Conservation (phyloP, 92 coral and sea anemone genomes). For the Montipora capitata region DNA sequence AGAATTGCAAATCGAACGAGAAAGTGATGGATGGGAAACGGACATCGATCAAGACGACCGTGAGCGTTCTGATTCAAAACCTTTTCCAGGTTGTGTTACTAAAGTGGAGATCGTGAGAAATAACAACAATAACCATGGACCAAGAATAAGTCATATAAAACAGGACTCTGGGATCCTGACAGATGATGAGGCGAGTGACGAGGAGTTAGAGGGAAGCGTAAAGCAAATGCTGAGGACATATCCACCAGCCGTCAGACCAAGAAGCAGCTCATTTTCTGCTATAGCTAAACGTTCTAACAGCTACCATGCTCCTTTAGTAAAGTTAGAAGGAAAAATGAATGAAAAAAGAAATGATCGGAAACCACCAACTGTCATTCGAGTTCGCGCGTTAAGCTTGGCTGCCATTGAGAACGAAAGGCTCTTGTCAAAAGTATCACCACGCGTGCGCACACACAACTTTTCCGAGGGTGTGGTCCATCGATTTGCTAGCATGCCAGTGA, state of each 20-base stretch:
- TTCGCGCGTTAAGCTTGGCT: slow-evolving; percentile 32
- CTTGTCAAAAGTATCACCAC: slow-evolving; percentile 38
- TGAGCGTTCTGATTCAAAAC: neutral
- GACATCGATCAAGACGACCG: neutral
- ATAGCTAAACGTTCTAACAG: slow-evolving; percentile 17
- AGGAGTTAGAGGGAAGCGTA: slow-evolving; percentile 39
- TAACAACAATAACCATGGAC: neutral
- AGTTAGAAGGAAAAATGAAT: neutral
- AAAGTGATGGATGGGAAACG: slow-evolving; percentile 20
- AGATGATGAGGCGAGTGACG: slow-evolving; percentile 71
- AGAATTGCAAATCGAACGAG: slow-evolving; percentile 59
- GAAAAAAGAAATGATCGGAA: neutral
- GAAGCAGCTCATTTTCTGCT: slow-evolving; percentile 39
- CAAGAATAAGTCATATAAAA: slow-evolving; percentile 73
- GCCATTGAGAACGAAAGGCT: slow-evolving; percentile 8
- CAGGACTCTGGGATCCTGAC: slow-evolving; percentile 82
- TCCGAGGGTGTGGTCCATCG: slow-evolving; percentile 62
- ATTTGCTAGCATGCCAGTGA: slow-evolving; percentile 84
- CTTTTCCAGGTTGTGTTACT: slow-evolving; percentile 39
- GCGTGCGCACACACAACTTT: slow-evolving; percentile 55
- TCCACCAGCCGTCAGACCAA: slow-evolving; percentile 14
- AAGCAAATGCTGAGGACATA: slow-evolving; percentile 4
- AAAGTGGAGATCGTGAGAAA: slow-evolving; percentile 41
- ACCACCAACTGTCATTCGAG: neutral
- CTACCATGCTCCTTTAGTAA: neutral